Conservation (phyloP, 2,113 vertebrate genomes). For the Dromaius novaehollandiae region DNA sequence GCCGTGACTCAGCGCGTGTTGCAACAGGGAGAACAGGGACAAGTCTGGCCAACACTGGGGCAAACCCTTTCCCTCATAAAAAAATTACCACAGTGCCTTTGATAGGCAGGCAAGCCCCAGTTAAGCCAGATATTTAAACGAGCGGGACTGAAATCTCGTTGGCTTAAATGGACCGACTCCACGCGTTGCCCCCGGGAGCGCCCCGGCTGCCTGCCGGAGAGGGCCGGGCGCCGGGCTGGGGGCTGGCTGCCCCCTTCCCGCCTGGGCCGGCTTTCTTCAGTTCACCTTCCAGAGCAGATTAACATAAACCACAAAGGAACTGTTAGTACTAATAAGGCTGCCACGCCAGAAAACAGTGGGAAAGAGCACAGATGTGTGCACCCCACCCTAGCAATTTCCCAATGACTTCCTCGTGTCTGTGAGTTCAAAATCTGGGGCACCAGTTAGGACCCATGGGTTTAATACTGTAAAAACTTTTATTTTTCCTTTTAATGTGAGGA, state of each 20-base stretch:
- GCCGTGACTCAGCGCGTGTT: conserved; percentile 31
- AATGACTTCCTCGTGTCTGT: neutral
- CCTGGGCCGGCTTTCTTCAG: neutral
- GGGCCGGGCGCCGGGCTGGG: fast-evolving
- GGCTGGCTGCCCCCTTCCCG: fast-evolving
- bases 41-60: neutral
- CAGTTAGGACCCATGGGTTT: neutral
- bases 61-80: conserved; percentile 37
- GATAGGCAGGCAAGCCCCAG: conserved; percentile 34
- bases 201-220: neutral
- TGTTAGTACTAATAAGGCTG: neutral
- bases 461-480: neutral
- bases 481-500: neutral
- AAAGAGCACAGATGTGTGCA: neutral
- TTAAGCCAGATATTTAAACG: conserved; percentile 60
- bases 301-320: neutral
- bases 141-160: neutral
- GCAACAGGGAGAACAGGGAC: conserved; percentile 1
- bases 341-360: neutral
- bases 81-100: conserved; percentile 39
- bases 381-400: neutral
- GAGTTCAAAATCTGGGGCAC: neutral
- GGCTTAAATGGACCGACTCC: neutral
- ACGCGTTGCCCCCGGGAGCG: neutral
- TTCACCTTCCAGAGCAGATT: neutral